phyloP scores from a whole-genome alignment of 2,888 invertebrate genomes.

The Agrotis clavis region DNA sequence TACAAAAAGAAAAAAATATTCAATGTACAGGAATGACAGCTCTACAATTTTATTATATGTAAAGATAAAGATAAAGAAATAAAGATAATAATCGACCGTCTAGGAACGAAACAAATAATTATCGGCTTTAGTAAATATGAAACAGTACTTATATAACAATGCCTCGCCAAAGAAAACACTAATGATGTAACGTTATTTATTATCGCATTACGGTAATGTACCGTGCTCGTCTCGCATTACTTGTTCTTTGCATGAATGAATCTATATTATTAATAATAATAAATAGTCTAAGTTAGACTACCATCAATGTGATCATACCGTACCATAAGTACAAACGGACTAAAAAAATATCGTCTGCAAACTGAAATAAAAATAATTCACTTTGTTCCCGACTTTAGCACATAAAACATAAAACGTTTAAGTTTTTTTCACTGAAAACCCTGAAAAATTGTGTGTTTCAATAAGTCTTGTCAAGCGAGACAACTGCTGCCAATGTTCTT shows the following conservation, averaged over 20 bases:
- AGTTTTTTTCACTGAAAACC: conserved; percentile 49
- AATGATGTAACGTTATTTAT: conserved; percentile 6
- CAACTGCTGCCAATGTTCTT: conserved; percentile 54
- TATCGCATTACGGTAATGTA: conserved; percentile 19
- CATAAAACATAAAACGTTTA: conserved; percentile 58
- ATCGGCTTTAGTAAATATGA: background rate
- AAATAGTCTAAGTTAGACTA: background rate
- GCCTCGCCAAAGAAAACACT: background rate
- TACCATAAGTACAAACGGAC: background rate
- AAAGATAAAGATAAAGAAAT: too few species aligned
- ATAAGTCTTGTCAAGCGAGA: conserved; percentile 61
- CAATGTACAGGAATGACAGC: too few species aligned
- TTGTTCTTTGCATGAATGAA: background rate
- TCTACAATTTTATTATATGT: too few species aligned
- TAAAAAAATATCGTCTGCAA: conserved; percentile 35
- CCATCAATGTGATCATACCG: background rate
- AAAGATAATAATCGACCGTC: conserved; percentile 17
- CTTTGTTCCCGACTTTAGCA: conserved; percentile 53
- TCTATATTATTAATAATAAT: conserved; percentile 5
- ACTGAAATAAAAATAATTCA: conserved; percentile 57
- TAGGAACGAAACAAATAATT: conserved; percentile 7
- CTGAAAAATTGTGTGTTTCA: conserved; percentile 53
- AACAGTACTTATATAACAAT: conserved; percentile 19
- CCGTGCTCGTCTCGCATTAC: background rate
- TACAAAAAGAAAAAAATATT: too few species aligned